phyloP scores from a whole-genome alignment of 2,113 vertebrate species.

The Ivindomyrus marchei region DNA sequence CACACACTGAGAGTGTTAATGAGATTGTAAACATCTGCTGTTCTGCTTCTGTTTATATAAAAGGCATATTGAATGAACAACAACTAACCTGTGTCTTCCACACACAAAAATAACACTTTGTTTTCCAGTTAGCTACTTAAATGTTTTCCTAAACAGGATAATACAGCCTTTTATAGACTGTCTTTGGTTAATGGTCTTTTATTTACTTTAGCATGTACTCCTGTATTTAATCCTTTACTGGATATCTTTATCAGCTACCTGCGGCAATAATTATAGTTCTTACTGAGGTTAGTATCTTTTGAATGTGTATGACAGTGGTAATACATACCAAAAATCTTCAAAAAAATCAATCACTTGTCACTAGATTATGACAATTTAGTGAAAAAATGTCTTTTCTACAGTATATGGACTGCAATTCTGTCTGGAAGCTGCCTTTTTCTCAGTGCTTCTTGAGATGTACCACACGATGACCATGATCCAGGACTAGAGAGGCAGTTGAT shows the following conservation, averaged over 20 bases:
- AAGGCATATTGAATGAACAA: neutral
- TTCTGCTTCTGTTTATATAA: neutral
- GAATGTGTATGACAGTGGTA: neutral
- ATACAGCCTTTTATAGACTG: neutral
- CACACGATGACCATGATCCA: neutral
- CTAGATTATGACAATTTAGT: neutral
- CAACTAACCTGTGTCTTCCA: neutral
- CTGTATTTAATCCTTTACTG: neutral
- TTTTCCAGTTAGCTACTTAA: neutral
- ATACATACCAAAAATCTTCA: neutral
- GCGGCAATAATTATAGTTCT: neutral
- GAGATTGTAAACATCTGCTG: slow-evolving; percentile 6
- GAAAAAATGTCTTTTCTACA: neutral
- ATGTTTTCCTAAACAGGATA: neutral
- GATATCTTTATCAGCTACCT: neutral
- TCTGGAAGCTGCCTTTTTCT: neutral
- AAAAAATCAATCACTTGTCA: neutral
- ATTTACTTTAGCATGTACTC: neutral
- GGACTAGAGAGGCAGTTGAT: neutral
- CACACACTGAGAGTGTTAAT: slow-evolving; percentile 24
- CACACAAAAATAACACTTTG: neutral
- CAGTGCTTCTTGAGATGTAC: neutral
- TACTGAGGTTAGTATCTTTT: neutral
- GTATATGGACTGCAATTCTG: neutral
- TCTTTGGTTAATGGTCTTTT: neutral